Base-by-base conservation (phyloP, 2,797 vertebrate species). In the Catamblyrhynchus diadema region DNA sequence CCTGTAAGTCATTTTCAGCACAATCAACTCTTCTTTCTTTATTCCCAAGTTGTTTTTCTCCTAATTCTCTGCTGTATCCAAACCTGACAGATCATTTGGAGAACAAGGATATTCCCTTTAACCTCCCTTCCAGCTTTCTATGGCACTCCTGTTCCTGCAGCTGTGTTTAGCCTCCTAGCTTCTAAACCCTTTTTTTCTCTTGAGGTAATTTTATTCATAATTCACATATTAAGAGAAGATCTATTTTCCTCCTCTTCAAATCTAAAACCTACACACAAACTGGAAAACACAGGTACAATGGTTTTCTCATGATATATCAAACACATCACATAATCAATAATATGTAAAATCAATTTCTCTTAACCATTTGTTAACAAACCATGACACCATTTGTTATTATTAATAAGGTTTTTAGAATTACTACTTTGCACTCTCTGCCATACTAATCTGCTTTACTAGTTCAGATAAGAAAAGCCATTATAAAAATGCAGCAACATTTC, bases 381-480 rank as follows among this genome's bases (percentile, higher is more conserved):
- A n/a, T n/a, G n/a, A n/a, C n/a, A 69, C 4, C 10, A 45, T 65
- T 74, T 67, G 28, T 70, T 86, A 54, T 56, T 79, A 88, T 51
- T 92, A 83, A 51, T 87, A 84, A 86, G 19, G 10, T 85, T 35
- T 78, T 96, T 82, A 45, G 42, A 80, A 65, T 69, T 65, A 28
- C 6, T 77, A 5, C 51, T 86, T 80, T 70, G 22, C 67, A 4
- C 18, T 86, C 9, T 80, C 9, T 75, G 45, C 14, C 42, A 8
- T 9, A 4, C 25, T 88, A 24, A 35, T 75, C 48, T 87, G 18
- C 72, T 89, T 41, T 79, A 57, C 35, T 91, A 37, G 86, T 95
- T 81, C 48, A 91, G 88, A 79, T 78, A 95, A 81, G 70, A 77
- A 95, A 84, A 93, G 11, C 23, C 32, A 69, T 93, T 88, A 71